phyloP scores from a whole-genome alignment of 2,888 invertebrate species.

The Myopa testacea region DNA sequence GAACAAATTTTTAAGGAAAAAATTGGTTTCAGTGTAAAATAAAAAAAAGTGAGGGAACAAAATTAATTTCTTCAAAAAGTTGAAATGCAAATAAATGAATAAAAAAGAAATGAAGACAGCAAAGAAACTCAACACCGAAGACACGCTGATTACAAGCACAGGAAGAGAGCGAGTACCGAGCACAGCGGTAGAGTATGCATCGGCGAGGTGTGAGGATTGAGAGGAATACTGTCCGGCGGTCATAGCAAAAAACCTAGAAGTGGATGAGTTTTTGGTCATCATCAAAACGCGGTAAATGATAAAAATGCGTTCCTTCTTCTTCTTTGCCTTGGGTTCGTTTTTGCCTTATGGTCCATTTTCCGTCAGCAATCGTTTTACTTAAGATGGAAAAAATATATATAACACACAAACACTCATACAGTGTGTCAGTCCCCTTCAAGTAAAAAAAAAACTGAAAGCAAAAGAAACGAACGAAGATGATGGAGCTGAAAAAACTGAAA shows the following conservation, averaged over 20 bases:
- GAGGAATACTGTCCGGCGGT: not conserved
- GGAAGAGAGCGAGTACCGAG: not conserved
- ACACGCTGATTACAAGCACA: not conserved
- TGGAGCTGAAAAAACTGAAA: not conserved
- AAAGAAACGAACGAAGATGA: not conserved
- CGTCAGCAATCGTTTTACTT: constrained; percentile 1
- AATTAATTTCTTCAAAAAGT: not conserved
- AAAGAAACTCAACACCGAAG: not conserved
- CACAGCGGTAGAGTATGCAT: too few species aligned
- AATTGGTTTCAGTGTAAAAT: not conserved
- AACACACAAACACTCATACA: too few species aligned
- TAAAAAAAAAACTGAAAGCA: not conserved
- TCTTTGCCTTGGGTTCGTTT: too few species aligned
- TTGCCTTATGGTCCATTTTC: not conserved
- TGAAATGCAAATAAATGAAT: not conserved
- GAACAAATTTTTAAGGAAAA: too few species aligned
- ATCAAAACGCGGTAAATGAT: constrained; percentile 18
- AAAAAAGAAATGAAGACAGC: not conserved
- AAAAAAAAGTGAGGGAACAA: not conserved
- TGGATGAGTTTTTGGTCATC: constrained; percentile 14
- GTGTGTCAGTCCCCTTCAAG: too few species aligned
- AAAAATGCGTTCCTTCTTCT: not conserved
- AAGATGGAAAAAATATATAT: not conserved
- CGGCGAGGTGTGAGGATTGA: not conserved
- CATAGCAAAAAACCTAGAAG: not conserved